Evolutionary conservation across 2,888 invertebrate species (phyloP).

Genomic region (Subacronicta megacephala): DNA sequence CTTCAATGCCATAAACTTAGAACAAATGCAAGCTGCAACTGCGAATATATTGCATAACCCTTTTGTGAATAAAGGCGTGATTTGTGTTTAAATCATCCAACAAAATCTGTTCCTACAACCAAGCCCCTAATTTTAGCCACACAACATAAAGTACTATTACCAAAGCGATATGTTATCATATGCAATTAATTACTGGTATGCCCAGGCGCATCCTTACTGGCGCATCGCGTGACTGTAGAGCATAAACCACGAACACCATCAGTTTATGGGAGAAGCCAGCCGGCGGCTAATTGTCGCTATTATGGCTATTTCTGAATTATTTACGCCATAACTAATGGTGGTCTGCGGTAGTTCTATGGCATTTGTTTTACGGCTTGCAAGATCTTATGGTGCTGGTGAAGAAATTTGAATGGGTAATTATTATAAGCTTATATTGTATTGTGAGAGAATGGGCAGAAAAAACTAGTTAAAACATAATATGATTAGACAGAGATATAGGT

Average conservation of each 20-base stretch:
- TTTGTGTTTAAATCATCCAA: constrained; percentile 1
- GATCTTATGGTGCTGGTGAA: constrained; percentile 1
- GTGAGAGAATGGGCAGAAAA: no score
- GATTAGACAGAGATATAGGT: no score
- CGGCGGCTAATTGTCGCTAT: constrained; percentile 70
- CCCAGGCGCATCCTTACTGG: constrained; percentile 67
- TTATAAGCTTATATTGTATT: no score
- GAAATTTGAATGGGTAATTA: no score
- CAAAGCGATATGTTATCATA: constrained; percentile 45
- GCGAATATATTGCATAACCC: no score
- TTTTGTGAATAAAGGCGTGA: no score
- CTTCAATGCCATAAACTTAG: no score
- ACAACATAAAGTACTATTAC: constrained; percentile 25
- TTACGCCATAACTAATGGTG: constrained; percentile 63
- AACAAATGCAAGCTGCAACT: no score
- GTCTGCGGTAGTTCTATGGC: constrained; percentile 46
- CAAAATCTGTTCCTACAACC: background rate
- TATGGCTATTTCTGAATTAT: constrained; percentile 66
- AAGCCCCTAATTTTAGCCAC: constrained; percentile 45
- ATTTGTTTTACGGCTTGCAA: constrained; percentile 46
- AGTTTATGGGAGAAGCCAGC: constrained; percentile 59
- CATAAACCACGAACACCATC: constrained; percentile 64
- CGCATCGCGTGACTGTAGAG: constrained; percentile 65
- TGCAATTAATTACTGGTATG: constrained; percentile 67
- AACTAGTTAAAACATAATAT: no score